These are phyloP conservation scores for Percina caprodes DNA, from an alignment of 2,113 vertebrate species.

Conservation along the genomic window DNA sequence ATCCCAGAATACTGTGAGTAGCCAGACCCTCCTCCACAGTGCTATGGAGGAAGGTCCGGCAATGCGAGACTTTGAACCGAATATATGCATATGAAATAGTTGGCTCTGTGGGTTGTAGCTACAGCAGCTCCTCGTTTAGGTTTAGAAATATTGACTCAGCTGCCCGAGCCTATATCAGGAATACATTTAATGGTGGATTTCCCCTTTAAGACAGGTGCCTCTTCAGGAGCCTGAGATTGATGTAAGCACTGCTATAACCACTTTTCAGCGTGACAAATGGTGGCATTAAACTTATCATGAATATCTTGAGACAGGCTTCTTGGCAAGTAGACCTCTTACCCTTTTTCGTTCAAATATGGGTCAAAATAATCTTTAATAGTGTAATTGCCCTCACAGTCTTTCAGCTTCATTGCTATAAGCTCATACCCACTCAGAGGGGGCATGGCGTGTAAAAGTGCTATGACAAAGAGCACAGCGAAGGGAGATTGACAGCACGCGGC, in stretches of 20 bases:
- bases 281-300: constrained; percentile 56
- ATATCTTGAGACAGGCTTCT: constrained; percentile 50
- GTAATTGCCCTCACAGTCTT: constrained; percentile 57
- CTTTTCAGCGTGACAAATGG: constrained; percentile 37
- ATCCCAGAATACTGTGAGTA: too few relatives aligned
- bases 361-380: constrained; percentile 57
- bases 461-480: constrained; percentile 70
- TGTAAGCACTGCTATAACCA: constrained; percentile 44
- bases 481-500: constrained; percentile 64
- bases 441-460: constrained; percentile 39
- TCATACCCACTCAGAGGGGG: constrained; percentile 44
- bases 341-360: constrained; percentile 42
- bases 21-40: too few relatives aligned
- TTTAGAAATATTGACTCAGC: constrained; percentile 28
- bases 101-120: neutral
- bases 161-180: neutral
- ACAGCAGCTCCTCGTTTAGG: neutral
- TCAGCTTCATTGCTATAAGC: constrained; percentile 50
- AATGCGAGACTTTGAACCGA: too few relatives aligned
- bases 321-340: constrained; percentile 34
- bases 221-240: constrained; percentile 33
- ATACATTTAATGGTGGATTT: constrained; percentile 18
- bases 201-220: constrained; percentile 23
- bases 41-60: too few relatives aligned
- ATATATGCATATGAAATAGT: constrained; percentile 13